phyloP scores from a whole-genome alignment of 2,797 vertebrate species.

The Siniperca obscura region DNA sequence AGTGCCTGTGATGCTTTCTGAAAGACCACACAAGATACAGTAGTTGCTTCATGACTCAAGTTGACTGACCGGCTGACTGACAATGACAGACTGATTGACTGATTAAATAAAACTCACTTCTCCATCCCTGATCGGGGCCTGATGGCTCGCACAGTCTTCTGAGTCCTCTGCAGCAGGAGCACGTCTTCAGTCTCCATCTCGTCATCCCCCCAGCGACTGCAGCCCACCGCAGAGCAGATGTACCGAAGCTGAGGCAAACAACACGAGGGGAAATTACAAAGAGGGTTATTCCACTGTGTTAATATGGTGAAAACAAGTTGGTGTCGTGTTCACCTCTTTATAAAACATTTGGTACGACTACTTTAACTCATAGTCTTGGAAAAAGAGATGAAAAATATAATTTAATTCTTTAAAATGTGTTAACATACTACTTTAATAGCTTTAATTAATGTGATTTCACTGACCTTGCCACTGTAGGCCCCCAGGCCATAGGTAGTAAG shows the following conservation, averaged over 20 bases:
- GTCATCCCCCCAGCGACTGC: slow-evolving; percentile 92
- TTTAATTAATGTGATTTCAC: slow-evolving; percentile 10
- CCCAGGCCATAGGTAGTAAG: slow-evolving; percentile 96
- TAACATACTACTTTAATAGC: accelerated
- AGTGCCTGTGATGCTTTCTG: background rate
- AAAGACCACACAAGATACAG: background rate
- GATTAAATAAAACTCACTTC: slow-evolving; percentile 87
- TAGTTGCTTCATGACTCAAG: background rate
- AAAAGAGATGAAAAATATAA: background rate
- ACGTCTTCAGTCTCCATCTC: slow-evolving; percentile 91
- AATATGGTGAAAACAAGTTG: background rate
- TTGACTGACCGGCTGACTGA: background rate
- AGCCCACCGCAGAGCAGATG: slow-evolving; percentile 96
- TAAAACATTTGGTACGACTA: background rate
- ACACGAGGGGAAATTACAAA: background rate
- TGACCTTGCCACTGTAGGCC: slow-evolving; percentile 94
- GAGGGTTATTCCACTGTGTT: background rate
- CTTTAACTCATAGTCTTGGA: background rate
- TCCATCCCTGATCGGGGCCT: slow-evolving; percentile 94
- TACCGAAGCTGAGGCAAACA: slow-evolving; percentile 88
- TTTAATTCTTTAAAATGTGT: background rate
- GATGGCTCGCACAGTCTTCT: slow-evolving; percentile 97
- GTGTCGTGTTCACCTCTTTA: background rate
- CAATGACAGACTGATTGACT: slow-evolving; percentile 15
- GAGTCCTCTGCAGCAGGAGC: slow-evolving; percentile 93